Evolutionary conservation across 2,797 vertebrate species (phyloP).

Genomic region (Pangasius larnaudii): DNA sequence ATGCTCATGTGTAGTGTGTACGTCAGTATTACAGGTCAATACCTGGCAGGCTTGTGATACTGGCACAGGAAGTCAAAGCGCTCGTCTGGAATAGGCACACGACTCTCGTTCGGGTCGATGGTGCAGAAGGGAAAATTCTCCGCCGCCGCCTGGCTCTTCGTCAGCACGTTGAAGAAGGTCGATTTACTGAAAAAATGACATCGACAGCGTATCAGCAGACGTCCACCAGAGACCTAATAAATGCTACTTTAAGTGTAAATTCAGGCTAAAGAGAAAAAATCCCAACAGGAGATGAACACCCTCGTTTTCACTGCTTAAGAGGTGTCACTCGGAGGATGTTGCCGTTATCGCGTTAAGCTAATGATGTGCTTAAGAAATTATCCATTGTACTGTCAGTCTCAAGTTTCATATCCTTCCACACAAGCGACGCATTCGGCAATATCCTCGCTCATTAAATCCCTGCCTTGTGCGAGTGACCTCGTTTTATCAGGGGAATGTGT

Average conservation of each 20-base stretch:
- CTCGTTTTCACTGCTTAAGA: not conserved
- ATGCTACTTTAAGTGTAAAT: not conserved
- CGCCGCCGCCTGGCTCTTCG: conserved; percentile 93
- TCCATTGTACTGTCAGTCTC: not conserved
- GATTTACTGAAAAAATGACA: conserved; percentile 84
- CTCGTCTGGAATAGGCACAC: conserved; percentile 95
- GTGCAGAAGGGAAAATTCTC: conserved; percentile 99
- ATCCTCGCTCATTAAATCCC: not conserved
- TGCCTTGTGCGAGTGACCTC: not conserved
- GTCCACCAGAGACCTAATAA: not conserved
- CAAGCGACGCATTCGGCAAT: not conserved
- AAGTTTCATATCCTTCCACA: not conserved
- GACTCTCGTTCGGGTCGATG: conserved; percentile 96
- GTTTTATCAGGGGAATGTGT: not conserved
- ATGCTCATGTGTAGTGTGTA: too few relatives aligned
- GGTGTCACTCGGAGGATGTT: too few relatives aligned
- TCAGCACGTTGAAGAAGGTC: conserved; percentile 97
- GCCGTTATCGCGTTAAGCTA: not conserved
- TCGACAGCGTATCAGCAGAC: not conserved
- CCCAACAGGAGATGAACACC: not conserved
- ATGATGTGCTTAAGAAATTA: not conserved
- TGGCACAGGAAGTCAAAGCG: conserved; percentile 93
- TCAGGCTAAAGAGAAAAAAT: not conserved
- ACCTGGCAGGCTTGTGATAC: conserved; percentile 96
- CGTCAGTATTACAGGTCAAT: conserved; percentile 36